Conservation (phyloP, 2,113 vertebrate species). For the Paracyprichromis sp. region DNA sequence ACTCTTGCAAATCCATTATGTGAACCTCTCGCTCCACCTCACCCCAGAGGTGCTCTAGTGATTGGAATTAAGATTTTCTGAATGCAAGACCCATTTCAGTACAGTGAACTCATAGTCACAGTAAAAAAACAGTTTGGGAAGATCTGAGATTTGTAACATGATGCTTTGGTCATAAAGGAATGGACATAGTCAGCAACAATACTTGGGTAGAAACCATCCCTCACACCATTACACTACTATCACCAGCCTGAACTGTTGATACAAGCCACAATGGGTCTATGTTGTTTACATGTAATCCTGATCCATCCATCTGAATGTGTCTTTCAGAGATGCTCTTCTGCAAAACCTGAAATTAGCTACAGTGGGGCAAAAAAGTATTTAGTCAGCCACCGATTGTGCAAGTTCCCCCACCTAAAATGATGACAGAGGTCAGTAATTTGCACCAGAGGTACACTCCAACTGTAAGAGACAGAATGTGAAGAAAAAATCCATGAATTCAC, state of each 20-base stretch:
- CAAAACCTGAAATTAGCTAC: not conserved
- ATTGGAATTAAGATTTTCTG: not conserved
- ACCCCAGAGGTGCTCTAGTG: not conserved
- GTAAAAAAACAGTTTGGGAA: not conserved
- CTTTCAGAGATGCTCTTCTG: not conserved
- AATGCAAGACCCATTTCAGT: not conserved
- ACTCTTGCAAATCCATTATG: not conserved
- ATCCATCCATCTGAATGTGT: not conserved
- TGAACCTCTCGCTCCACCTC: not conserved
- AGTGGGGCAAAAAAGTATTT: too few species aligned
- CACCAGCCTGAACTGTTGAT: not conserved
- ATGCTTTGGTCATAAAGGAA: not conserved
- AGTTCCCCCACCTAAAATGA: too few species aligned
- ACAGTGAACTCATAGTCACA: not conserved
- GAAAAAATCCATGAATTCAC: too few species aligned
- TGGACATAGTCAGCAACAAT: not conserved
- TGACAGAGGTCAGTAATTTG: too few species aligned
- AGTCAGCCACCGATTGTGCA: too few species aligned
- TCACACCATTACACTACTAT: not conserved
- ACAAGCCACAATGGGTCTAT: not conserved
- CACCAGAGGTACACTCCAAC: too few species aligned
- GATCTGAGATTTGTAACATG: not conserved
- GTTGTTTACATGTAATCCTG: not conserved
- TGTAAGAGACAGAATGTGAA: too few species aligned
- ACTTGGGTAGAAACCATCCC: not conserved